Percentiles rank a stretch among this genome's conserved stretches.
Evolutionary conservation across 2,888 invertebrate species (phyloP).

Genomic region (Hemistola chrysoprasaria): DNA sequence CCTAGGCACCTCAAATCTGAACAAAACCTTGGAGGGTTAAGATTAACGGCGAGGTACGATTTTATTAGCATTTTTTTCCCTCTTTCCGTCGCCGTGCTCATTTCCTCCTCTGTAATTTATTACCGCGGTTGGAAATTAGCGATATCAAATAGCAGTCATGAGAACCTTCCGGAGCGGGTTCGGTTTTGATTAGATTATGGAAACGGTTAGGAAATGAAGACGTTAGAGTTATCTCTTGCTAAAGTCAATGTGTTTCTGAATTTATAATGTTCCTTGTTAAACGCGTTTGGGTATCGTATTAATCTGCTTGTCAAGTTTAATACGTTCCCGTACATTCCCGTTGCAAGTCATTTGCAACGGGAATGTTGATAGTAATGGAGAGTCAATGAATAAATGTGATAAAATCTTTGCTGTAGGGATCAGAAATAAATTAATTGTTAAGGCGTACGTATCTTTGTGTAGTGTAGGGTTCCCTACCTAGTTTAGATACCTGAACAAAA

Average conservation of each 20-base stretch:
- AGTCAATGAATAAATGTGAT: too few relatives aligned
- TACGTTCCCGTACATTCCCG: too few relatives aligned
- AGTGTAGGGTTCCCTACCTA: too few relatives aligned
- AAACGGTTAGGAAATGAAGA: slow-evolving; percentile 24
- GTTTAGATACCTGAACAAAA: too few relatives aligned
- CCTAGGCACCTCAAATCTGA: slow-evolving; percentile 48
- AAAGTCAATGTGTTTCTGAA: not conserved
- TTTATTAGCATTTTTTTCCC: slow-evolving; percentile 79
- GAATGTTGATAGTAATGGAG: too few relatives aligned
- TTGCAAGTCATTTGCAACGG: too few relatives aligned
- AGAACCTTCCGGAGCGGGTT: slow-evolving; percentile 52
- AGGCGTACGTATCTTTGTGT: too few relatives aligned
- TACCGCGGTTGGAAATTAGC: slow-evolving; percentile 66
- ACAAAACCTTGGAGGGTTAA: slow-evolving; percentile 65
- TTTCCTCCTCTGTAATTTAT: slow-evolving; percentile 74
- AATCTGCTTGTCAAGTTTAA: too few relatives aligned
- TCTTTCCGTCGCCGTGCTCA: slow-evolving; percentile 69
- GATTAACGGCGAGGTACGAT: slow-evolving; percentile 74
- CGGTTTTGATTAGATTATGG: slow-evolving; percentile 51
- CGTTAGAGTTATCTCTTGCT: slow-evolving; percentile 8
- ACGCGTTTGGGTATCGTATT: too few relatives aligned
- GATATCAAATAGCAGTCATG: slow-evolving; percentile 66
- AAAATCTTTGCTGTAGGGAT: too few relatives aligned
- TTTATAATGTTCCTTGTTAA: too few relatives aligned
- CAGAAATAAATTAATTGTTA: too few relatives aligned